Evolutionary conservation across 1,140 invertebrate species (phyloP), one percentile per base, ranked within the genome.

Genomic region (Rhynchophorus ferrugineus): DNA sequence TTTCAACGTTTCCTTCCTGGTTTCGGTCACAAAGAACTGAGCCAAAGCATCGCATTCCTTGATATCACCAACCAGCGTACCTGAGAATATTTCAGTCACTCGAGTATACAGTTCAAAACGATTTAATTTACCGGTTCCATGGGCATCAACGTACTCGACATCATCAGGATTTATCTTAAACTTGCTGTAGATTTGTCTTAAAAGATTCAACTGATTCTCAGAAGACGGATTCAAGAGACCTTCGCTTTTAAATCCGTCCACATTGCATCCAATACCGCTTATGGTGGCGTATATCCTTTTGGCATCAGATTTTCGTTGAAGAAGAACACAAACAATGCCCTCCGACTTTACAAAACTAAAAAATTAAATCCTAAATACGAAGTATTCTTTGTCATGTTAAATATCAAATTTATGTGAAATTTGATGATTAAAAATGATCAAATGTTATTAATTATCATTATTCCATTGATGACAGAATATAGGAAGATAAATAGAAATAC

Each of bases 161-260:
- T 66, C 67, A 2, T 67, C 72, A 0, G 90, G 88, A 56, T 78
- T 67, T 8, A 88, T 61, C 22, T 71, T 69, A 9, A 75, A 72
- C 60, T 83, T 78, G 13, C 67, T 58, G 56, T 85, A 86, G 35
- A 72, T 41, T 8, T 92, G 84, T 19, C 78, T 68, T 0, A 96
- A 69, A 1, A 97, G 71, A 41, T 76, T 71, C 54, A 83, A 81
- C 68, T 96, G 92, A 42, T 89, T 75, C 14, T 79, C 72, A 24
- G 88, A 89, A 6, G 87, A 89, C 0, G 92, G 92, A 65, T 90
- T 95, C 0, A 90, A 94, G 54, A 96, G 91, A 14, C 88, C 87
- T 64, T 75, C 65, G 29, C 71, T 68, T 68, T 85, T 86, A 64
- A 75, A 78, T 0, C 90, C 90, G 72, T 94, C 90, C 61, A 84